Conservation (phyloP, 1,140 invertebrate genomes). For the Brachionus koreanus region DNA sequence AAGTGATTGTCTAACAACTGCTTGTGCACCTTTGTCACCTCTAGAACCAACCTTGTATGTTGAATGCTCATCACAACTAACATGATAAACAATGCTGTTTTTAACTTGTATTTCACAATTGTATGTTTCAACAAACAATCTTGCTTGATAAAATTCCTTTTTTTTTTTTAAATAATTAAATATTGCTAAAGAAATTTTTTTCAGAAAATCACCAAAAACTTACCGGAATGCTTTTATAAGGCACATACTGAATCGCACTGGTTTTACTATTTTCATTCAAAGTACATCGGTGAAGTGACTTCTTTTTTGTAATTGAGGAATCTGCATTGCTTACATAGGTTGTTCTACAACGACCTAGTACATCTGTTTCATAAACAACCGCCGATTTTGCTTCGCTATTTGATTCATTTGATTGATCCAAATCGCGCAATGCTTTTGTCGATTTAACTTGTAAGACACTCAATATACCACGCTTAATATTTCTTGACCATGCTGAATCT, state of each 20-base stretch:
- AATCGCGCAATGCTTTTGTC: neutral
- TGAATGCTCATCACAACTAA: slow-evolving; percentile 26
- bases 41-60: slow-evolving; percentile 33
- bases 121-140: slow-evolving; percentile 33
- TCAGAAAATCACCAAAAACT: neutral
- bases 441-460: slow-evolving; percentile 36
- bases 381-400: slow-evolving; percentile 5
- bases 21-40: slow-evolving; percentile 36
- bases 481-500: slow-evolving; percentile 38
- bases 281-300: slow-evolving; percentile 39
- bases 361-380: slow-evolving; percentile 41
- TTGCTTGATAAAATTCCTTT: slow-evolving; percentile 40
- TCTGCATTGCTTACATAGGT: neutral
- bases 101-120: neutral
- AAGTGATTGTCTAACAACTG: slow-evolving; percentile 32
- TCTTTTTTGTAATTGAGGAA: neutral
- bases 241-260: slow-evolving; percentile 24
- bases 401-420: slow-evolving; percentile 14
- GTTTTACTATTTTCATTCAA: slow-evolving; percentile 38
- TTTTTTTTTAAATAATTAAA: too few relatives aligned
- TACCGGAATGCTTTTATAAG: slow-evolving; percentile 29
- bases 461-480: slow-evolving; percentile 41
- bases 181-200: neutral
- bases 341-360: slow-evolving; percentile 37
- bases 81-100: slow-evolving; percentile 14